Evolutionary conservation across 2,797 vertebrate species (phyloP), one percentile per base, ranked within the genome.

Genomic region (Sebastes iracundus): DNA sequence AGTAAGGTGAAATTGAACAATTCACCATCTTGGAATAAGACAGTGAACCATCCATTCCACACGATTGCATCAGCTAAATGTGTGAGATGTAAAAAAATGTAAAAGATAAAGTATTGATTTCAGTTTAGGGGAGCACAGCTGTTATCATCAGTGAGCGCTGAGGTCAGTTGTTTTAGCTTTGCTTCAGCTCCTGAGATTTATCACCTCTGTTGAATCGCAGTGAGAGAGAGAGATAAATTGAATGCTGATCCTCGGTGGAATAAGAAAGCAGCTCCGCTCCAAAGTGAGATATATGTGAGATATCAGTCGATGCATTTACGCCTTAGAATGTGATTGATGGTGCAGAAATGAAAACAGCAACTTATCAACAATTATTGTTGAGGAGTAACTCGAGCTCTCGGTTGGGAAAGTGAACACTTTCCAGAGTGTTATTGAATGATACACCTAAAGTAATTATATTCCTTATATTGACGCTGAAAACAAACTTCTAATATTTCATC

Each of bases 71-170:
- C 82, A 85, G 77, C 85, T 71, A 73, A 90, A 88, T 25, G 73
- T 83, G 79, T 35, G 64, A 61, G 80, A 85, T 82, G 82, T 83
- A 42, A 74, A 85, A 86, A 85, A 80, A 80, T 75, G 52, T 86
- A 83, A 87, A 90, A 87, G 87, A 91, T 87, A 88, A 93, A 81
- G 87, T 86, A 92, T 94, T 87, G 93, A 93, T 93, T 94, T 91
- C 83, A 88, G 89, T 93, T 93, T 90, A 91, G 81, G 69, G 55
- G 46, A 53, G 78, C 71, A 0, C 72, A 58, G 87, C 84, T 74
- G 84, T 89, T 88, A 90, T 93, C 85, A 87, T 75, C 79, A 66
- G 83, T 53, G 85, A 83, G 81, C 56, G 83, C 90, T 85, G 88
- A 90, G 88, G 90, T 90, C 88, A 86, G 87, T 88, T 86, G 83